Conservation (phyloP, 2,113 vertebrate species). For the Xyliphius kryptos region DNA sequence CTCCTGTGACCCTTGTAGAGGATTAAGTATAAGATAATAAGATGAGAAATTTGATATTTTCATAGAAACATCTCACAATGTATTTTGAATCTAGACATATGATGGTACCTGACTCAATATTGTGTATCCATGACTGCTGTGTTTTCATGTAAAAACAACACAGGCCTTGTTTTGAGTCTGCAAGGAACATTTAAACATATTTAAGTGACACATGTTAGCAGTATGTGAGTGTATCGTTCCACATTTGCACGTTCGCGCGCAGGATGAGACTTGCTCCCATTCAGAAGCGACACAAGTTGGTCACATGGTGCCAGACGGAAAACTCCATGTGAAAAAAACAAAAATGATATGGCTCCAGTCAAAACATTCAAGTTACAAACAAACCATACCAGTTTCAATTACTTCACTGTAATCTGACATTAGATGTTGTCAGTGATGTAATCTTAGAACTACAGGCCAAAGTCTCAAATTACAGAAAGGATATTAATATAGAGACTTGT, state of each 20-base stretch:
- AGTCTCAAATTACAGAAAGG: no score
- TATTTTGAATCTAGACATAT: neutral
- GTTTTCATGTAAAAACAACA: neutral
- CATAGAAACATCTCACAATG: neutral
- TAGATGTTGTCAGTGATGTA: slow-evolving; percentile 2
- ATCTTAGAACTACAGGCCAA: neutral
- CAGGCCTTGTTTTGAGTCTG: slow-evolving; percentile 33
- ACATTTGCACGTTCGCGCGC: slow-evolving; percentile 2
- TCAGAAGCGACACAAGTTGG: neutral
- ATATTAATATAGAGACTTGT: no score
- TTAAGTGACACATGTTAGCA: neutral
- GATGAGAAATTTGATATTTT: no score
- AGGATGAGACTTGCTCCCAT: slow-evolving; percentile 33
- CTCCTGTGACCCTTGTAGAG: no score
- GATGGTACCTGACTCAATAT: neutral
- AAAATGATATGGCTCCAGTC: slow-evolving; percentile 5
- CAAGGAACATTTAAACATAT: slow-evolving; percentile 12
- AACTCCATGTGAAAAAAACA: slow-evolving; percentile 16
- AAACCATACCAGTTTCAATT: neutral
- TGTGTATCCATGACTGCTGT: slow-evolving; percentile 7
- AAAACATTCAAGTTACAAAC: slow-evolving; percentile 15
- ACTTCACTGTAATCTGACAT: neutral
- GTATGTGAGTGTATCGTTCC: slow-evolving; percentile 4
- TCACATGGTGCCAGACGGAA: slow-evolving; percentile 19
- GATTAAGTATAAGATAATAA: no score